A percentile compares a stretch with the other conserved stretches of the same genome.
phyloP scores from a whole-genome alignment of 1,140 invertebrate species.

The Triops cancriformis region DNA sequence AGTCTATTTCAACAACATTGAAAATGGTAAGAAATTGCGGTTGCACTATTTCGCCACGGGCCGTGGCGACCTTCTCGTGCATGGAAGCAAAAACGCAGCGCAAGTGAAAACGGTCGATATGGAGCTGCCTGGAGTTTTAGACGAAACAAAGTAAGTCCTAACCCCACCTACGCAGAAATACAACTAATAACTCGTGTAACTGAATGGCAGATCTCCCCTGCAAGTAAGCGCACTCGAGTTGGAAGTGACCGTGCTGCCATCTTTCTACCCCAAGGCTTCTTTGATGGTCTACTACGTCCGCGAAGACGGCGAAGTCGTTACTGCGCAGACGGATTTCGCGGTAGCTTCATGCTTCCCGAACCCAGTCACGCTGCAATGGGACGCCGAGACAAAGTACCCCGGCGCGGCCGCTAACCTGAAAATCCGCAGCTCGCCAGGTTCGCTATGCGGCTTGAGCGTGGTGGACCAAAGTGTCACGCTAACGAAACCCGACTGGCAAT shows the following conservation, averaged over 20 bases:
- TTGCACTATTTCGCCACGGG: constrained; percentile 27
- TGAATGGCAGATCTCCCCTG: not conserved
- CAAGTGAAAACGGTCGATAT: constrained; percentile 31
- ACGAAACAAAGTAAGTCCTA: not conserved
- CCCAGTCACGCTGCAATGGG: constrained; percentile 43
- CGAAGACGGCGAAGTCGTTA: constrained; percentile 59
- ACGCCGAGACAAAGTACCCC: constrained; percentile 42
- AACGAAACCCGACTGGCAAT: constrained; percentile 37
- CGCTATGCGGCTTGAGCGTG: constrained; percentile 50
- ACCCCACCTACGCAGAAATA: not conserved
- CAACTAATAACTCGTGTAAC: not conserved
- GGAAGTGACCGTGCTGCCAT: constrained; percentile 30
- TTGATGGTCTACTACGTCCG: constrained; percentile 67
- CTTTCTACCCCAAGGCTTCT: constrained; percentile 34
- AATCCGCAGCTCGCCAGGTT: constrained; percentile 45
- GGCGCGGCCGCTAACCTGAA: constrained; percentile 44
- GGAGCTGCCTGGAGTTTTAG: constrained; percentile 30
- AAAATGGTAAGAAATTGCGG: constrained; percentile 18
- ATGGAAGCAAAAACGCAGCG: constrained; percentile 33
- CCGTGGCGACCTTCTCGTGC: constrained; percentile 32
- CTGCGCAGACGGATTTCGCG: constrained; percentile 43
- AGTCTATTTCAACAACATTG: constrained; percentile 22
- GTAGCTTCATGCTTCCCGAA: constrained; percentile 50
- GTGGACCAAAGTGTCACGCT: constrained; percentile 52
- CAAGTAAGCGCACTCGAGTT: constrained; percentile 35